Evolutionary conservation across 2,113 vertebrate species (phyloP).

Genomic region (Ia io): DNA sequence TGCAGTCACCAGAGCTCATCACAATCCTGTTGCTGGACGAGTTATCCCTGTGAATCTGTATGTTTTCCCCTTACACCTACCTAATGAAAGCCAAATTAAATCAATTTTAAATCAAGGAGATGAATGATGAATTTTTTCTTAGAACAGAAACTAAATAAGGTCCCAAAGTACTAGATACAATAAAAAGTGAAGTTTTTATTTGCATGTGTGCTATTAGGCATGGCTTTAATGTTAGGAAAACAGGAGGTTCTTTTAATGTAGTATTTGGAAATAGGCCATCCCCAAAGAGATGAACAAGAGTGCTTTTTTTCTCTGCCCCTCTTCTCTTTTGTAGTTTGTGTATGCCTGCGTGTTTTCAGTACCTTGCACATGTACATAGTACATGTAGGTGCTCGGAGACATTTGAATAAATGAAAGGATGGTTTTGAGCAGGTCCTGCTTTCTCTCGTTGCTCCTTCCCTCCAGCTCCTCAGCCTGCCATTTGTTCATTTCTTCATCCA

Average conservation of each 20-base stretch:
- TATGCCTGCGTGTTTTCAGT: background rate
- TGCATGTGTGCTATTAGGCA: background rate
- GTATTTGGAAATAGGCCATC: conserved; percentile 22
- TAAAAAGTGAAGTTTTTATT: conserved; percentile 65
- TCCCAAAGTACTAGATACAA: conserved; percentile 38
- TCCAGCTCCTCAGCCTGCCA: background rate
- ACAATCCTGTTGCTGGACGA: conserved; percentile 48
- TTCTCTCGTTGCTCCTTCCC: background rate
- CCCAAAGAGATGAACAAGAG: background rate
- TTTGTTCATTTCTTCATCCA: conserved; percentile 17
- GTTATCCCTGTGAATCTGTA: conserved; percentile 59
- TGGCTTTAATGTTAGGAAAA: conserved; percentile 53
- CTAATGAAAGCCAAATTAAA: conserved; percentile 69
- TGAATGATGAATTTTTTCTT: conserved; percentile 42
- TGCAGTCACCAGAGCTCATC: conserved; percentile 49
- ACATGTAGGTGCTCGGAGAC: background rate
- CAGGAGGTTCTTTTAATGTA: background rate
- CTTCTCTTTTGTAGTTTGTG: background rate
- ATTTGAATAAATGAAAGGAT: background rate
- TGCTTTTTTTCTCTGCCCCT: background rate
- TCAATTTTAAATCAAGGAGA: conserved; percentile 73
- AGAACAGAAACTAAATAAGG: conserved; percentile 54
- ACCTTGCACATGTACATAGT: background rate
- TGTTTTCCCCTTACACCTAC: conserved; percentile 57
- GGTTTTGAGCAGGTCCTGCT: background rate